Evolutionary conservation across 2,888 invertebrate genomes (phyloP), one percentile per base, ranked within the genome.

Genomic region (Orthonevra nobilis): DNA sequence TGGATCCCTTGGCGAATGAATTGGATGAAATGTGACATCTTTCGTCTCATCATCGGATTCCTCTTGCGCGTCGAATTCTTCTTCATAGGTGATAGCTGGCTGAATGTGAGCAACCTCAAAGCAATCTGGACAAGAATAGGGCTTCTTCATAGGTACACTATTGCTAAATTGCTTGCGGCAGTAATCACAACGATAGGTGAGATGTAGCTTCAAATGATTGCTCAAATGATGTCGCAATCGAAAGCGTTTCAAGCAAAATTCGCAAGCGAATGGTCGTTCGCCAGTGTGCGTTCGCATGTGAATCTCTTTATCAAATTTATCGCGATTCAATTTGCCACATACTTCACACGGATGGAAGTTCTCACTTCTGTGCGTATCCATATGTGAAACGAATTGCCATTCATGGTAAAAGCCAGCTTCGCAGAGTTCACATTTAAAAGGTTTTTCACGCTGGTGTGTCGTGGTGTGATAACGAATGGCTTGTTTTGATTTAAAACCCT

Each of bases 271-370:
- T 0, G 91, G 91, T 3, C 90, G 86, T 77, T 91, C 91, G 0
- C 91, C 91, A 0, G 90, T 90, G 52, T 91, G 91, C 0, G 90
- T 90, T 1, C 90, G 83, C 19, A 91, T 84, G 66, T 87, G 86
- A 10, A 81, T 42, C 1, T 83, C 83, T n/a, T 83, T 84, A 9
- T 83, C 84, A 34, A 81, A 82, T n/a, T 83, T 83, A n/a, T 79
- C 82, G 9, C 74, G 81, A 23, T 83, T 70, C 1, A 84, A 61
- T 74, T 84, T 83, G 6, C 83, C 84, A 48, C 84, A 84, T 12
- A 84, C 84, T 82, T 84, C 83, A 48, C 84, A 84, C 3, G 84
- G 84, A 56, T 83, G 83, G 6, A 81, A 82, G 3, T 81, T 83
- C 0, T 70, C 81, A 20, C 82, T 83, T 69, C 83, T 82, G 12